phyloP scores from a whole-genome alignment of 2,797 vertebrate genomes.

The Zalophus californianus region DNA sequence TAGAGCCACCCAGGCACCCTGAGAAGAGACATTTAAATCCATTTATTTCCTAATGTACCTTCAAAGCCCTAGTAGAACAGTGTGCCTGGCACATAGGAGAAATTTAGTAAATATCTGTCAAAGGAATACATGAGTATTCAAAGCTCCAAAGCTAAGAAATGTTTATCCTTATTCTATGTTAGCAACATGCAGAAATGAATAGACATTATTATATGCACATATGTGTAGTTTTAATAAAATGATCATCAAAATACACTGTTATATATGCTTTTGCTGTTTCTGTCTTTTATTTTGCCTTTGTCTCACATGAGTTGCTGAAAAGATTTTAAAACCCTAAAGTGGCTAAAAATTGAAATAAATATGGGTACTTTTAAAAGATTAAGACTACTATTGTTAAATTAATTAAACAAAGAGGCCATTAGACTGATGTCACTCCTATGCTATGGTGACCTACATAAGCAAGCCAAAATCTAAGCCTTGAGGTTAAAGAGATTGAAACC shows the following conservation, averaged over 20 bases:
- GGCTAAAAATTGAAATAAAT: not conserved
- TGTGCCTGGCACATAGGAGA: not conserved
- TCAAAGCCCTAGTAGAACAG: not conserved
- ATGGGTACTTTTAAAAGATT: not conserved
- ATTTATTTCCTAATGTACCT: not conserved
- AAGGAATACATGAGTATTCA: not conserved
- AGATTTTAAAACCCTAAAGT: conserved; percentile 5
- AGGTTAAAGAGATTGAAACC: not conserved
- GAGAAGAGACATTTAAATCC: not conserved
- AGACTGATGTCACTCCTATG: too few species aligned
- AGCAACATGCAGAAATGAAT: not conserved
- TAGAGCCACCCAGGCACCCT: not conserved
- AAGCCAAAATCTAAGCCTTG: not conserved
- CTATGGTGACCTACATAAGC: not conserved
- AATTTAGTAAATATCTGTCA: not conserved
- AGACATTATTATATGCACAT: not conserved
- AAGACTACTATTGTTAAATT: not conserved
- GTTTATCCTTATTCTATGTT: not conserved
- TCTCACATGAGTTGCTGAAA: not conserved
- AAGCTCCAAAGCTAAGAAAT: not conserved
- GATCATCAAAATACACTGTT: not conserved
- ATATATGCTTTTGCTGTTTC: not conserved
- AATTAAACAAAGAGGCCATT: not conserved
- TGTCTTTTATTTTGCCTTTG: conserved; percentile 9
- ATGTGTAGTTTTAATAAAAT: not conserved